phyloP scores from a whole-genome alignment of 2,797 vertebrate genomes.

The Peromyscus nudipes region DNA sequence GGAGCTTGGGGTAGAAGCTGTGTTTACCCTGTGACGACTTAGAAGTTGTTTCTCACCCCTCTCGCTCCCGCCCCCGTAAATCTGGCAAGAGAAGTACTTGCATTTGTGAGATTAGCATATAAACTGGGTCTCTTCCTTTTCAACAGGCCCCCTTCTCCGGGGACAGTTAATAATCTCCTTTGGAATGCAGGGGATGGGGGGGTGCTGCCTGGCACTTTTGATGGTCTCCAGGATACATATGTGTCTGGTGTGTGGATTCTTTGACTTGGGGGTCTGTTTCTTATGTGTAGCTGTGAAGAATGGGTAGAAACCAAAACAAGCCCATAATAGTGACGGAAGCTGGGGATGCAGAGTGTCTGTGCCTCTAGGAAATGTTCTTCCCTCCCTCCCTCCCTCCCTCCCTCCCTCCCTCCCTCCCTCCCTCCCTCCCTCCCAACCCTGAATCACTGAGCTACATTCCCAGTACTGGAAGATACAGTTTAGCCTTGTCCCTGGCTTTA shows the following conservation, averaged over 20 bases:
- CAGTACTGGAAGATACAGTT: not conserved
- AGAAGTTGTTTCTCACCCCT: not conserved
- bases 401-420: not conserved
- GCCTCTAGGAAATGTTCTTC: not conserved
- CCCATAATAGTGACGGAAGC: not conserved
- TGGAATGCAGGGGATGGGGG: conserved; percentile 39
- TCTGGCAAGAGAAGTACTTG: not conserved
- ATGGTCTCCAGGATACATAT: not conserved
- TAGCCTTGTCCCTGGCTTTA: not conserved
- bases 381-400: not conserved
- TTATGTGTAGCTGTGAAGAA: not conserved
- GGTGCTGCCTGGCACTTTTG: not conserved
- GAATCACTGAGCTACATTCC: not conserved
- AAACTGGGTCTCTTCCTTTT: conserved; percentile 69
- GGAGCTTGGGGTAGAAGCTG: not conserved
- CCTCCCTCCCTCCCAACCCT: not conserved
- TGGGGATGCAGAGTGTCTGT: not conserved
- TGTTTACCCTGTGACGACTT: not conserved
- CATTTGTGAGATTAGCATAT: conserved; percentile 69
- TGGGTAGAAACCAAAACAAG: not conserved
- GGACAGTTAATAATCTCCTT: conserved; percentile 72
- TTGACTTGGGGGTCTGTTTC: not conserved
- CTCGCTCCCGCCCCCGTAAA: not conserved
- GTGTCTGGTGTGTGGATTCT: not conserved
- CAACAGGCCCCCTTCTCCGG: conserved; percentile 38